Percentiles rank a stretch among this genome's conserved stretches.
These are phyloP conservation scores for Florisuga fusca DNA, from an alignment of 2,797 vertebrate genomes.

Conservation along the genomic window DNA sequence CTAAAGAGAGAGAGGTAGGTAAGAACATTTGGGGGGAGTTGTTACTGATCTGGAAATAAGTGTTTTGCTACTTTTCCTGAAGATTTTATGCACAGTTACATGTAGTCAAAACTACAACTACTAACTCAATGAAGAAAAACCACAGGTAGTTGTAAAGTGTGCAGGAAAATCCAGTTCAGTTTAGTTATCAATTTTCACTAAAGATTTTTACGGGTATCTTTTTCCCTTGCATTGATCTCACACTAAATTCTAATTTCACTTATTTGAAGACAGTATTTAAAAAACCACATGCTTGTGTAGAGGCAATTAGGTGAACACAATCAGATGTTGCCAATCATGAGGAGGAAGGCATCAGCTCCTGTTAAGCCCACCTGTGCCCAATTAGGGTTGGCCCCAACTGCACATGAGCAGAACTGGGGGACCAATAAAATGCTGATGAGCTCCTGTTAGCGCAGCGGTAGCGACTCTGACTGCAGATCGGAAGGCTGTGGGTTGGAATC, in stretches of 20 bases:
- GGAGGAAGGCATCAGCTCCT: too few species aligned
- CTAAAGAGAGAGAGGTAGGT: conserved; percentile 82
- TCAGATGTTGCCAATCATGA: too few species aligned
- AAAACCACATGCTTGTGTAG: not conserved
- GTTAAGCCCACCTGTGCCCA: too few species aligned
- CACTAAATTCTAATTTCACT: not conserved
- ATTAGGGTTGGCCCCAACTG: too few species aligned
- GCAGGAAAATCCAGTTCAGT: not conserved
- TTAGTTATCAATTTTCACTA: not conserved
- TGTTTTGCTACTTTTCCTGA: not conserved
- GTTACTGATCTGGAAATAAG: not conserved
- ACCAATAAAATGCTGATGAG: too few species aligned
- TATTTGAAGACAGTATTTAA: not conserved
- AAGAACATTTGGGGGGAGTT: not conserved
- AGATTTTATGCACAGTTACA: not conserved
- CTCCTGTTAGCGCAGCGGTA: too few species aligned
- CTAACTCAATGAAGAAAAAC: not conserved
- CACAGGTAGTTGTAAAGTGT: not conserved
- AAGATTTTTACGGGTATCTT: rapidly evolving
- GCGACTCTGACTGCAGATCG: too few species aligned
- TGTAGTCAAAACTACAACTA: not conserved
- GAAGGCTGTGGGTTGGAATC: too few species aligned
- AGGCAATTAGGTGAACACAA: too few species aligned
- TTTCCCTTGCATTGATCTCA: not conserved
- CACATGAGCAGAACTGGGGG: too few species aligned